Evolutionary conservation across 2,888 invertebrate genomes (phyloP).

Genomic region (Xylophagus ater): DNA sequence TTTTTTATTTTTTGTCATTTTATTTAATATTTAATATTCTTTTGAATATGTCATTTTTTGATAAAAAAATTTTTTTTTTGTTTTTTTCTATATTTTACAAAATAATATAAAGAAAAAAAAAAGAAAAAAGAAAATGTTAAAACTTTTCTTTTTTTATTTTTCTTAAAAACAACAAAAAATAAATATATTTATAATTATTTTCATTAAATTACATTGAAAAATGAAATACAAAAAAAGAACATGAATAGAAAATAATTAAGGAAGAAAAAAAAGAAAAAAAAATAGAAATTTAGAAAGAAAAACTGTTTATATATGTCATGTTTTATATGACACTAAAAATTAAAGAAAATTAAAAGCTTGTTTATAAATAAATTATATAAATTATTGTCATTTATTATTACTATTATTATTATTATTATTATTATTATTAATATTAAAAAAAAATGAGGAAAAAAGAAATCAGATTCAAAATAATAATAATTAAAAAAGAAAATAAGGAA

Average conservation of each 20-base stretch:
- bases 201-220: neutral
- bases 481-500: conserved; percentile 2
- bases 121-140: conserved; percentile 2
- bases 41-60: too few species aligned
- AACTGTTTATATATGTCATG: conserved; percentile 13
- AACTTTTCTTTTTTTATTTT: conserved; percentile 9
- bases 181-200: conserved; percentile 2
- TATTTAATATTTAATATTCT: too few species aligned
- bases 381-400: conserved; percentile 2
- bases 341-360: conserved; percentile 8
- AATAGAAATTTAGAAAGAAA: too few species aligned
- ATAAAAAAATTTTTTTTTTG: too few species aligned
- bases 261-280: neutral
- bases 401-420: conserved; percentile 8
- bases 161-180: neutral
- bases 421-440: conserved; percentile 3
- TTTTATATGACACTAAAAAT: conserved; percentile 16
- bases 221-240: conserved; percentile 1
- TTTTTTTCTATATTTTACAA: too few species aligned
- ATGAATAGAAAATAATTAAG: conserved; percentile 1
- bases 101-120: too few species aligned
- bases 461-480: neutral
- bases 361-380: conserved; percentile 9
- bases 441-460: neutral
- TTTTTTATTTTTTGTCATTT: too few species aligned